phyloP scores from a whole-genome alignment of 2,888 invertebrate species.

The Yponomeuta evonymella region DNA sequence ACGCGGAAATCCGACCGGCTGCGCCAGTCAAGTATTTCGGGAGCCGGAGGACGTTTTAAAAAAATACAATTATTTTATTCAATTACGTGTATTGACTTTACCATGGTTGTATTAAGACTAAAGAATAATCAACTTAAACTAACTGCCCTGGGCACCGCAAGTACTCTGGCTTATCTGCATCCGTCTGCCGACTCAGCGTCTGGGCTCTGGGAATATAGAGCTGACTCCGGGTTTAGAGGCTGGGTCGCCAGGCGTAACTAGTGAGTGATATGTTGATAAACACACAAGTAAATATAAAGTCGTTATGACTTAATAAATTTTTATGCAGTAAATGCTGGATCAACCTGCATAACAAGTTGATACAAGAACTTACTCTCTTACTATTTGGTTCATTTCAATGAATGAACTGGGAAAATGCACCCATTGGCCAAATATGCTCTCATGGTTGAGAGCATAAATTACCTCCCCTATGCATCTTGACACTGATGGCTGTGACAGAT shows the following conservation, averaged over 20 bases:
- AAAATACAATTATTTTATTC: no score
- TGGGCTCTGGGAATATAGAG: no score
- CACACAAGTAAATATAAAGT: not conserved
- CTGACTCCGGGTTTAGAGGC: no score
- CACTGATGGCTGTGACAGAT: not conserved
- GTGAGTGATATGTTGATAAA: no score
- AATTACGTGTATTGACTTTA: no score
- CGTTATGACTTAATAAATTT: not conserved
- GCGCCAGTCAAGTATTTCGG: conserved; percentile 8
- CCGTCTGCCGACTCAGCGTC: no score
- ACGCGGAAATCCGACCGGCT: conserved; percentile 2
- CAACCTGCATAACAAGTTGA: not conserved
- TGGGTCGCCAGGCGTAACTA: not conserved
- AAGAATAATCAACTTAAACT: no score
- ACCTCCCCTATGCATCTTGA: no score
- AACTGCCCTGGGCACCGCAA: no score
- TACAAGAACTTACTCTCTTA: not conserved
- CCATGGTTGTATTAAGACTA: no score
- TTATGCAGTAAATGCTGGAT: not conserved
- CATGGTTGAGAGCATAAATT: not conserved
- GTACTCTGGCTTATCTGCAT: no score
- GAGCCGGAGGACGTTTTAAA: no score
- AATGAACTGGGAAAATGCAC: not conserved
- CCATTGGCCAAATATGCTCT: not conserved
- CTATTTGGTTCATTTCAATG: not conserved